Evolutionary conservation across 2,888 invertebrate genomes (phyloP).

Genomic region (Habroteleia sp.): DNA sequence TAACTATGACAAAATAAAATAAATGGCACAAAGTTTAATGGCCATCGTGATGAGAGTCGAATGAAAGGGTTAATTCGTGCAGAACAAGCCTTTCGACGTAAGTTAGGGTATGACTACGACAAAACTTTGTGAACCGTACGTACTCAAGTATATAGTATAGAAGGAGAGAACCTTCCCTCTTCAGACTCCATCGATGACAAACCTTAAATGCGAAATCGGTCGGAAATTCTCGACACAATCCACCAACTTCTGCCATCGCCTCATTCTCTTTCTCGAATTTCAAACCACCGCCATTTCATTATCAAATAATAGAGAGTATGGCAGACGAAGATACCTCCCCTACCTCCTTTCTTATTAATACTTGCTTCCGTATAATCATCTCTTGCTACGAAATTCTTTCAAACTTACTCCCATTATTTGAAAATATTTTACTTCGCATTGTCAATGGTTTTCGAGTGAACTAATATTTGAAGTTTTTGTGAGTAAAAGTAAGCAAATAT

Average conservation of each 20-base stretch:
- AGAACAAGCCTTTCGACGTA: constrained; percentile 49
- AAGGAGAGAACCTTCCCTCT: constrained; percentile 41
- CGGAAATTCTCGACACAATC: constrained; percentile 66
- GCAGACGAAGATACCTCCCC: constrained; percentile 34
- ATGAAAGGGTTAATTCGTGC: constrained; percentile 55
- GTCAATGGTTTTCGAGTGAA: constrained; percentile 27
- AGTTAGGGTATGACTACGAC: constrained; percentile 58
- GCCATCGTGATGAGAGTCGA: constrained; percentile 22
- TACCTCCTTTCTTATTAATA: constrained; percentile 43
- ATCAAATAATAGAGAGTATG: constrained; percentile 61
- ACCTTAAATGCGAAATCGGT: constrained; percentile 68
- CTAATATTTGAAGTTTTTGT: constrained; percentile 34
- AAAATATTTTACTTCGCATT: constrained; percentile 19
- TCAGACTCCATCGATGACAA: constrained; percentile 55
- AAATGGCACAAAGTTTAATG: constrained; percentile 29
- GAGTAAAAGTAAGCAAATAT: background rate
- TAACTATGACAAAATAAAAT: constrained; percentile 17
- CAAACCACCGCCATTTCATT: constrained; percentile 62
- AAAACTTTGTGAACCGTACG: constrained; percentile 55
- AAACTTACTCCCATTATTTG: constrained; percentile 22
- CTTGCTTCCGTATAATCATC: constrained; percentile 35
- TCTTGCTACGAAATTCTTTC: constrained; percentile 25
- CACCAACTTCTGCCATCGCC: constrained; percentile 46
- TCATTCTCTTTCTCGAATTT: constrained; percentile 33
- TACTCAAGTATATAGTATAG: constrained; percentile 47